Percentiles rank a stretch among this genome's conserved stretches.
phyloP scores from a whole-genome alignment of 2,113 vertebrate genomes.

The Poeciliopsis occidentalis region DNA sequence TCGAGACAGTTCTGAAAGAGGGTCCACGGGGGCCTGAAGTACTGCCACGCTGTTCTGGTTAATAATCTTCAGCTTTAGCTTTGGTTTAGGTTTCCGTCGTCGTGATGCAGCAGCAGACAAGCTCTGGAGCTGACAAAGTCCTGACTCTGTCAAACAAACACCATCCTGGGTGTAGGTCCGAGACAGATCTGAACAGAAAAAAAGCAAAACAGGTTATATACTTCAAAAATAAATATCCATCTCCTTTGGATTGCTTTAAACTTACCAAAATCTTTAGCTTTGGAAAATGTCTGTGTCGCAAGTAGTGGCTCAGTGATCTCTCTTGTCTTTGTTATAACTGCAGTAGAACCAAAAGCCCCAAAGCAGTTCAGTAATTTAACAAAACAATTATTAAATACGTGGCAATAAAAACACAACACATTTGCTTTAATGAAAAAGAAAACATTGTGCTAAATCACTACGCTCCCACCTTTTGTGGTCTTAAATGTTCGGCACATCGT shows the following conservation, averaged over 20 bases:
- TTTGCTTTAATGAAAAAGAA: not conserved
- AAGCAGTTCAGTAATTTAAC: conserved; percentile 19
- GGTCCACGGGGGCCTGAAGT: conserved; percentile 91
- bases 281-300: conserved; percentile 88
- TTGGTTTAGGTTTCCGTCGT: conserved; percentile 93
- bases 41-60: conserved; percentile 99
- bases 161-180: conserved; percentile 98
- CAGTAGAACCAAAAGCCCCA: conserved; percentile 29
- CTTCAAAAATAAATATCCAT: not conserved
- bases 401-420: not conserved
- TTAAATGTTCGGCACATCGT: conserved; percentile 91
- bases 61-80: conserved; percentile 97
- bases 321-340: conserved; percentile 79
- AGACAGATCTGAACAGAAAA: conserved; percentile 83
- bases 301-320: conserved; percentile 87
- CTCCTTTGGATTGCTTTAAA: not conserved
- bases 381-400: not conserved
- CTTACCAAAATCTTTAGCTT: conserved; percentile 92
- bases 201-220: not conserved
- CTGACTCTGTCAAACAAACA: conserved; percentile 96
- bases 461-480: conserved; percentile 77
- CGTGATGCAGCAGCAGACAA: conserved; percentile 89
- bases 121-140: conserved; percentile 95
- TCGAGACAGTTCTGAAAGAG: conserved; percentile 89
- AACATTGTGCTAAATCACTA: conserved; percentile 3